Conservation (phyloP, 2,888 invertebrate species). For the Apocheima hispidaria region DNA sequence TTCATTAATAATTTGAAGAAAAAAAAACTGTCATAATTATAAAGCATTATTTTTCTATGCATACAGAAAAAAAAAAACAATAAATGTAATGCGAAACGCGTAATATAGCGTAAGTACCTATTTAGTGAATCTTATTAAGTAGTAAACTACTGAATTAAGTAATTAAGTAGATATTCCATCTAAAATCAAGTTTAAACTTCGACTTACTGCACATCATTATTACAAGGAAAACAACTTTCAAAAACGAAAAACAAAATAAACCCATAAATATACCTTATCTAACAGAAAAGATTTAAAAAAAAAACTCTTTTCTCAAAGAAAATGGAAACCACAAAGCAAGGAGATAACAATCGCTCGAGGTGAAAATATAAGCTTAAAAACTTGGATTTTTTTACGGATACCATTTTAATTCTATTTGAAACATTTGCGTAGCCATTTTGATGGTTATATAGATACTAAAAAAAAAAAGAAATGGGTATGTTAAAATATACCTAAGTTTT, state of each 20-base stretch:
- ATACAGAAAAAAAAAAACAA: too few species aligned
- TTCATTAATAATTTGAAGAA: too few species aligned
- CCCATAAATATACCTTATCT: constrained; percentile 31
- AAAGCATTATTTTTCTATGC: too few species aligned
- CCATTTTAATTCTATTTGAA: constrained; percentile 31
- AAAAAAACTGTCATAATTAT: too few species aligned
- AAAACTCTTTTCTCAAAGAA: constrained; percentile 35
- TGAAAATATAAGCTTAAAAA: constrained; percentile 31
- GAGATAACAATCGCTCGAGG: constrained; percentile 36
- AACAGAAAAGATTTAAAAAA: constrained; percentile 25
- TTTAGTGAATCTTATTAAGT: too few species aligned
- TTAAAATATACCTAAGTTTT: too few species aligned
- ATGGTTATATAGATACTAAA: not conserved
- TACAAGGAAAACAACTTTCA: constrained; percentile 9
- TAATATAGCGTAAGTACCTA: too few species aligned
- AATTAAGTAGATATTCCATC: not conserved
- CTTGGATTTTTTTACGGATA: constrained; percentile 23
- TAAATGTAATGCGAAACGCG: too few species aligned
- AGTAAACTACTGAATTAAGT: not conserved
- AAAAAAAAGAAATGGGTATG: too few species aligned
- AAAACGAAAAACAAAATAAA: constrained; percentile 26
- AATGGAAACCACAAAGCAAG: constrained; percentile 33
- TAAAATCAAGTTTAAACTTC: not conserved
- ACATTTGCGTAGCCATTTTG: constrained; percentile 1
- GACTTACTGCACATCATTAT: not conserved